Conservation (phyloP, 2,797 vertebrate genomes). For the Anguilla obscura region DNA sequence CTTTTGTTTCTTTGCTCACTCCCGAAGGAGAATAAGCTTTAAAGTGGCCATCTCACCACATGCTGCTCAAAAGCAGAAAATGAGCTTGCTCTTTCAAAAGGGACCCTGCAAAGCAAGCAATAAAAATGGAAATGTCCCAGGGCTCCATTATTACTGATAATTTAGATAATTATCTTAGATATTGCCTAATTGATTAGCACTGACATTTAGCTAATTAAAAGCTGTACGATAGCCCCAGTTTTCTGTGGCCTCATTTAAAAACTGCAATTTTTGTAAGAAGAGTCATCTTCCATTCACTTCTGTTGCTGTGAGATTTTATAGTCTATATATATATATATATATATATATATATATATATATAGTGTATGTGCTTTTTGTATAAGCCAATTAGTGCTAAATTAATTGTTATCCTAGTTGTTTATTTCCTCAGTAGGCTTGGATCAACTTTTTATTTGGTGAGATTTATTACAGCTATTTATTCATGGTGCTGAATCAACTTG, state of each 20-base stretch:
- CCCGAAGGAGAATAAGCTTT: neutral
- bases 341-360: neutral
- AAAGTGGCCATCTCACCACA: neutral
- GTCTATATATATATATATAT: neutral
- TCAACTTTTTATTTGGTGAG: constrained; percentile 14
- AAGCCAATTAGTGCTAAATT: neutral
- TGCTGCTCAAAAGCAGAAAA: neutral
- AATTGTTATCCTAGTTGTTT: neutral
- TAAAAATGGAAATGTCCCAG: neutral
- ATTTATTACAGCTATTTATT: neutral
- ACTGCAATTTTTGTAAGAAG: neutral
- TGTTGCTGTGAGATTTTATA: neutral
- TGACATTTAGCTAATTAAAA: neutral
- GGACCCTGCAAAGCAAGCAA: neutral
- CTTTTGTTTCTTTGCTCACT: neutral
- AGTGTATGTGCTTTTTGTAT: neutral
- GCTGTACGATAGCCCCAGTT: neutral
- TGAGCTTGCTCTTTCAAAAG: neutral
- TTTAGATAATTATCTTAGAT: neutral
- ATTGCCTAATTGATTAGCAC: neutral
- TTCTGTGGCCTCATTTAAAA: neutral
- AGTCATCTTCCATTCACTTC: neutral
- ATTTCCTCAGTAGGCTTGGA: neutral
- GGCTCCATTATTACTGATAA: neutral
- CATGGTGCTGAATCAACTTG: neutral